Evolutionary conservation across 2,888 invertebrate genomes (phyloP).

Genomic region (Pardosa pseudoannulata): DNA sequence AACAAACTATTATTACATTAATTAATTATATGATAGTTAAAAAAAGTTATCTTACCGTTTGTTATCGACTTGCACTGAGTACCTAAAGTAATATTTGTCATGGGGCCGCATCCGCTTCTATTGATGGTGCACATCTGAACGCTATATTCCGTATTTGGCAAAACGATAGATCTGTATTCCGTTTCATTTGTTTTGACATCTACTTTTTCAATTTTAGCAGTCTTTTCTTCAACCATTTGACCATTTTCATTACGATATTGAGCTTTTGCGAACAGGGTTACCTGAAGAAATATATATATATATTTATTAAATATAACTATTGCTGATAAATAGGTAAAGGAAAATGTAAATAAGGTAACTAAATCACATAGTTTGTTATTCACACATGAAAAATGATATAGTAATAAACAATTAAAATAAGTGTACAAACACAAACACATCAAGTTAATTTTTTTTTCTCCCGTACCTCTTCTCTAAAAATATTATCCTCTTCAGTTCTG

Average conservation of each 20-base stretch:
- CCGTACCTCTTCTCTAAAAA: too few species aligned
- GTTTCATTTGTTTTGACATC: conserved; percentile 60
- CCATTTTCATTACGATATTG: conserved; percentile 72
- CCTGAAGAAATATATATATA: conserved; percentile 27
- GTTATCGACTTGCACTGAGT: conserved; percentile 84
- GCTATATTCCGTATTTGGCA: conserved; percentile 89
- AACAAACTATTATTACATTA: too few species aligned
- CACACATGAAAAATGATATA: too few species aligned
- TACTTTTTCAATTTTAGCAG: conserved; percentile 60
- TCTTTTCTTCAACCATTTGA: conserved; percentile 72
- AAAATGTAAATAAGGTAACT: too few species aligned
- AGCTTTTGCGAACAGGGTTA: conserved; percentile 69
- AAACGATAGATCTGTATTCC: conserved; percentile 62
- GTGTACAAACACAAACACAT: too few species aligned
- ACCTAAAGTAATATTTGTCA: conserved; percentile 72
- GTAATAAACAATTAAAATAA: too few species aligned
- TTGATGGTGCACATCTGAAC: conserved; percentile 79
- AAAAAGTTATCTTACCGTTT: conserved; percentile 69
- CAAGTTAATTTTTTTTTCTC: too few species aligned
- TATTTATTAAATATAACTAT: too few species aligned
- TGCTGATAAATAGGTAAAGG: too few species aligned
- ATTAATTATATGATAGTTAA: too few species aligned
- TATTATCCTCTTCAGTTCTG: too few species aligned
- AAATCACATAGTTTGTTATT: too few species aligned
- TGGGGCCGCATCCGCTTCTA: conserved; percentile 84